A percentile compares a stretch with the other conserved stretches of the same genome.
These are phyloP conservation scores for Hymenochirus boettgeri DNA, from an alignment of 2,113 vertebrate species.

Conservation along the genomic window DNA sequence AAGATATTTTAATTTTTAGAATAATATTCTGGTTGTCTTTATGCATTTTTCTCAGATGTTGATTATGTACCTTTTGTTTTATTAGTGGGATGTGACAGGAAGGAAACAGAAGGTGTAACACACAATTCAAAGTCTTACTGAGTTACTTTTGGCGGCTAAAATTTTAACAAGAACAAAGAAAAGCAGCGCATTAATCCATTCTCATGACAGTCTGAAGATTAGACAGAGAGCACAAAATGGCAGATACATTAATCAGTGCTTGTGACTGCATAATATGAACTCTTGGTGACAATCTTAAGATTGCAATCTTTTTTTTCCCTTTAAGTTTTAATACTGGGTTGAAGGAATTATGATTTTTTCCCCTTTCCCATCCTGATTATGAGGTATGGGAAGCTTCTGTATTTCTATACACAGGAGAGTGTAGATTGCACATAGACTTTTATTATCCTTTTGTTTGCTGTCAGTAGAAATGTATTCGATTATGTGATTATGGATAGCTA, in stretches of 20 bases:
- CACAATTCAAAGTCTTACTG: conserved; percentile 52
- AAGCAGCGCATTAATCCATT: conserved; percentile 55
- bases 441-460: background rate
- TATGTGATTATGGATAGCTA: background rate
- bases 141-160: conserved; percentile 48
- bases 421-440: conserved; percentile 10
- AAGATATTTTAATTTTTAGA: no score
- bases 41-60: conserved; percentile 42
- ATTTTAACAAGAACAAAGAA: conserved; percentile 51
- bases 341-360: conserved; percentile 43
- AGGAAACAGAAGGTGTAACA: no score
- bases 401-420: conserved; percentile 42
- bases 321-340: conserved; percentile 23
- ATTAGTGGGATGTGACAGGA: conserved; percentile 37
- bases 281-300: conserved; percentile 44
- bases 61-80: conserved; percentile 47
- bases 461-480: conserved; percentile 17
- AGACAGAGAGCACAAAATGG: conserved; percentile 47
- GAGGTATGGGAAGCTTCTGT: conserved; percentile 24
- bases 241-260: conserved; percentile 60
- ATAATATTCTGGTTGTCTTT: conserved; percentile 2
- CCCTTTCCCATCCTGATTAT: conserved; percentile 33
- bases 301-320: conserved; percentile 25
- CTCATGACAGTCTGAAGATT: conserved; percentile 57
- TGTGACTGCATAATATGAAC: conserved; percentile 47